phyloP scores from a whole-genome alignment of 2,888 invertebrate species.

The Apamea crenata region DNA sequence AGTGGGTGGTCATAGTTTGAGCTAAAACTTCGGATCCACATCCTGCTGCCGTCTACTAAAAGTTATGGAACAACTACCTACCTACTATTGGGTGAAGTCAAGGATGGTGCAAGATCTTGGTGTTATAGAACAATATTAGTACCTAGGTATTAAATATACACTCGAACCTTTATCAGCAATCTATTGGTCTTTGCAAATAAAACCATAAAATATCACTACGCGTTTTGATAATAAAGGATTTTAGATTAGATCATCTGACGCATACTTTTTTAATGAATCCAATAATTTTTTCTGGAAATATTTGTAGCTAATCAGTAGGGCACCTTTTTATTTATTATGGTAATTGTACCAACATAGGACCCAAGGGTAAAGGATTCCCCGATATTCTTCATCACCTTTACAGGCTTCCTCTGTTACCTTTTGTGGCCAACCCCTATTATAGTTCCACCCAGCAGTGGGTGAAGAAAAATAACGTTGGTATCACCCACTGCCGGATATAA shows the following conservation, averaged over 20 bases:
- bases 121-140: background rate
- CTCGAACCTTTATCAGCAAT: constrained; percentile 17
- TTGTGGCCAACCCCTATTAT: background rate
- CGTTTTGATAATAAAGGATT: constrained; percentile 8
- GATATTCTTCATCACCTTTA: background rate
- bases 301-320: background rate
- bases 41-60: background rate
- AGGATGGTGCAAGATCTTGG: background rate
- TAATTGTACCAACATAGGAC: background rate
- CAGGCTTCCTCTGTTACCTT: too few species aligned
- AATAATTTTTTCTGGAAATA: constrained; percentile 23
- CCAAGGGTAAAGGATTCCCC: background rate
- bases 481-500: too few species aligned
- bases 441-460: too few species aligned
- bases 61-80: background rate
- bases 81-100: background rate
- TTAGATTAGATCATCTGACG: constrained; percentile 28
- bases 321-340: background rate
- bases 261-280: constrained; percentile 30
- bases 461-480: too few species aligned
- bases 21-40: too few species aligned
- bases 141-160: background rate
- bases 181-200: constrained; percentile 30
- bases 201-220: constrained; percentile 12
- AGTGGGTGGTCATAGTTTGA: too few species aligned